phyloP scores from a whole-genome alignment of 2,113 vertebrate genomes.

The Ameiurus melas region DNA sequence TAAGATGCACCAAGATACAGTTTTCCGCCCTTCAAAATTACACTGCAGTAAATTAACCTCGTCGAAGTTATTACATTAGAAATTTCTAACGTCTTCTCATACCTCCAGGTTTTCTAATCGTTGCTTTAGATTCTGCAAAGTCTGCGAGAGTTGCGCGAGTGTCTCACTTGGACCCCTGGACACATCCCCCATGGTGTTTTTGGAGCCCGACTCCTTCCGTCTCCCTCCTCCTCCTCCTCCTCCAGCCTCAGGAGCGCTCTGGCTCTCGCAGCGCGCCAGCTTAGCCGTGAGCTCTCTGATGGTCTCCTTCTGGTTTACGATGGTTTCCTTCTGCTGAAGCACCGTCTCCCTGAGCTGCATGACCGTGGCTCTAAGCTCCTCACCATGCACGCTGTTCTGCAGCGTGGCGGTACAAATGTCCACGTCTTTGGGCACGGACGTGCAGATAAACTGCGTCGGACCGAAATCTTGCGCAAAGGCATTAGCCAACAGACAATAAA shows the following conservation, averaged over 20 bases:
- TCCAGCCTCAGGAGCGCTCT: constrained; percentile 82
- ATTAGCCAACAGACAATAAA: constrained; percentile 67
- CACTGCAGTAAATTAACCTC: neutral
- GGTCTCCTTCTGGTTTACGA: constrained; percentile 94
- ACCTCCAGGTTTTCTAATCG: constrained; percentile 95
- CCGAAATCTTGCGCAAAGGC: constrained; percentile 81
- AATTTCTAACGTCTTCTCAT: constrained; percentile 29
- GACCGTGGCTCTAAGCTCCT: constrained; percentile 87
- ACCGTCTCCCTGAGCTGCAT: constrained; percentile 95
- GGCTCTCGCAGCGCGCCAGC: constrained; percentile 89
- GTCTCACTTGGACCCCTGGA: constrained; percentile 90
- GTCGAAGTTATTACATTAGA: neutral
- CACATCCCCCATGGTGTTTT: constrained; percentile 95
- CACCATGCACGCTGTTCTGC: constrained; percentile 81
- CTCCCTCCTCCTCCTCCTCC: constrained; percentile 71
- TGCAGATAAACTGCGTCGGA: constrained; percentile 95
- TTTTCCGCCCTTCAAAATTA: neutral
- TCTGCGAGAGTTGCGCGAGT: constrained; percentile 91
- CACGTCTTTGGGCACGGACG: constrained; percentile 92
- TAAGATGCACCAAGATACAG: neutral
- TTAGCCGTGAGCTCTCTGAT: constrained; percentile 94
- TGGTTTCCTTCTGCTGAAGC: constrained; percentile 95
- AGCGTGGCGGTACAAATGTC: constrained; percentile 90
- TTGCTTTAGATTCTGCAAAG: constrained; percentile 92
- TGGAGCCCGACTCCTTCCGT: constrained; percentile 79